Evolutionary conservation across 2,113 vertebrate species (phyloP), one percentile per base, ranked within the genome.

Genomic region (Atherinomorus stipes): DNA sequence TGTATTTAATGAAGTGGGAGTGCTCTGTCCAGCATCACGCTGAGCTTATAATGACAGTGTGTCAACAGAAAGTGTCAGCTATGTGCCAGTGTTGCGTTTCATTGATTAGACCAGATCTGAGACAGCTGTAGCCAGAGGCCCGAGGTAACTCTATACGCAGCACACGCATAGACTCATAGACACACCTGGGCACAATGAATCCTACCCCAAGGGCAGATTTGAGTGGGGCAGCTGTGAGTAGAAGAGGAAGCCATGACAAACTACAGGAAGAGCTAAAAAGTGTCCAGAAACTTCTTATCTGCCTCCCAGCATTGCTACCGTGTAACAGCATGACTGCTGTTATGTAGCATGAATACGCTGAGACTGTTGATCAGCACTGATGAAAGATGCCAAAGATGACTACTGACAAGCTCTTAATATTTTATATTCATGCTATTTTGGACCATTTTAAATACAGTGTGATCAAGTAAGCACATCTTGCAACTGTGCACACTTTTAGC

Each of bases 111-210:
- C 28, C 47, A 63, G 64, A 83, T 88, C 76, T 78, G 71, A 84
- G 71, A 74, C 81, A 81, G 85, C 88, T 88, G 75, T 69, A 66
- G 28, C 49, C 25, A 58, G 82, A 64, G 81, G 86, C 75, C 66
- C 67, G 74, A 12, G 0, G 90, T 80, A 90, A 90, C 83, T 70
- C 71, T 83, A 87, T 85, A 86, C 12, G 22, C 0, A 45, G 10
- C 50, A 54, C 49, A 62, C 80, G 83, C 62, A 60, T 57, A 52
- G 63, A 58, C 75, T 38, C 44, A 51, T n/a, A 52, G 26, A 76
- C 79, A 79, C 78, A 90, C 88, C 89, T 90, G 84, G 86, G 69
- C 80, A 82, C 10, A 58, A 67, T 76, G 83, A 80, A 70, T 81
- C 73, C 71, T 66, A 64, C 37, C 83, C 74, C 70, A 75, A 81